These are phyloP conservation scores for Syncerus caffer DNA, from an alignment of 2,797 vertebrate species.

Conservation along the genomic window DNA sequence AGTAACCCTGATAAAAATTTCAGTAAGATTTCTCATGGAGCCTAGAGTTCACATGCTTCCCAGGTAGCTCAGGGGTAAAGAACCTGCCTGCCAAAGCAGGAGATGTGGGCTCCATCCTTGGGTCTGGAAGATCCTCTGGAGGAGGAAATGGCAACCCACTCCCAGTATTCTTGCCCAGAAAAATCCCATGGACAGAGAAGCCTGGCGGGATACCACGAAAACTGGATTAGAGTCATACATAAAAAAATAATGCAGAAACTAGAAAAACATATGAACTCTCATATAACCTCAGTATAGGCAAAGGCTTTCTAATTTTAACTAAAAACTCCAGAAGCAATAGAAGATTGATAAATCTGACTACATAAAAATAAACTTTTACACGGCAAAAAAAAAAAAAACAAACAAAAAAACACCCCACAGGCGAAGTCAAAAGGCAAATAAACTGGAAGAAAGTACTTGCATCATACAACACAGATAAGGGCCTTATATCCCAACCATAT, in stretches of 20 bases:
- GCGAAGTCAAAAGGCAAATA: not conserved
- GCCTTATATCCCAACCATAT: not conserved
- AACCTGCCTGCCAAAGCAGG: not conserved
- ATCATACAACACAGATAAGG: not conserved
- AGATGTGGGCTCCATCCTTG: not conserved
- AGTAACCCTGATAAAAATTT: not conserved
- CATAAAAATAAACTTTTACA: not conserved
- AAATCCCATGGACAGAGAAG: not conserved
- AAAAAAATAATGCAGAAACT: not conserved
- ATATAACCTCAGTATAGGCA: not conserved
- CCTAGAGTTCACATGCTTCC: not conserved
- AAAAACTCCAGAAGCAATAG: not conserved
- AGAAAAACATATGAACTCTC: not conserved
- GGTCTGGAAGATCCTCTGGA: not conserved
- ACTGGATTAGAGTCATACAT: not conserved
- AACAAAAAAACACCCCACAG: not conserved
- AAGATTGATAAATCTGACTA: not conserved
- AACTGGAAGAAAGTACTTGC: not conserved
- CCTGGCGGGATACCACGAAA: not conserved
- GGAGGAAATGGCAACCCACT: not conserved
- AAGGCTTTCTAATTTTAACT: not conserved
- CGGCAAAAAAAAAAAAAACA: not conserved
- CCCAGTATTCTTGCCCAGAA: not conserved
- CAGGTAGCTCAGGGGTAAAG: not conserved
- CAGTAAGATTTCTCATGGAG: not conserved